Evolutionary conservation across 2,113 vertebrate species (phyloP).

Genomic region (Columba livia): DNA sequence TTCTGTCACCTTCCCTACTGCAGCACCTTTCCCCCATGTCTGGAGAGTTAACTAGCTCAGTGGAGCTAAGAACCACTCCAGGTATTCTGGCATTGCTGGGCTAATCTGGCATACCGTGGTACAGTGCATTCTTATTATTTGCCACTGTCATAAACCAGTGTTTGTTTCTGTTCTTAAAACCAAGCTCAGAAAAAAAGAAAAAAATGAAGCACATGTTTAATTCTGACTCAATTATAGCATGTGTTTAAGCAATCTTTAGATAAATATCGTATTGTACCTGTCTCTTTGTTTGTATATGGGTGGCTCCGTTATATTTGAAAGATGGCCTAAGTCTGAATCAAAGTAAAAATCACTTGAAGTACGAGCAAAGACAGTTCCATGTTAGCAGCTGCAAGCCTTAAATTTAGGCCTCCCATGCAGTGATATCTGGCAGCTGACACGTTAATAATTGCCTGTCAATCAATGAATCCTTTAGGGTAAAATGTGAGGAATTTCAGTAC

Average conservation of each 20-base stretch:
- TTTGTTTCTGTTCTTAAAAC: not conserved
- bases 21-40: not conserved
- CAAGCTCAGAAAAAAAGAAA: not conserved
- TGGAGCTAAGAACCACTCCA: not conserved
- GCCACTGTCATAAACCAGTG: not conserved
- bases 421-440: not conserved
- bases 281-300: not conserved
- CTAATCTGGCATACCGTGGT: not conserved
- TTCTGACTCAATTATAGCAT: not conserved
- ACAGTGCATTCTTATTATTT: not conserved
- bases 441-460: slow-evolving; percentile 4
- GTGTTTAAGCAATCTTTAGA: not conserved
- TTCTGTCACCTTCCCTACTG: not conserved
- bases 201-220: not conserved
- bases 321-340: not conserved
- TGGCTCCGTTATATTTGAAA: not conserved
- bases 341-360: not conserved
- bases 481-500: not conserved
- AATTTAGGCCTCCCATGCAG: not conserved
- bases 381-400: not conserved
- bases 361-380: not conserved
- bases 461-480: not conserved
- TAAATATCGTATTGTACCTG: not conserved
- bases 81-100: not conserved
- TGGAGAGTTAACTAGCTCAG: not conserved